Percentiles rank a stretch among this genome's conserved stretches.
Conservation (phyloP, 2,888 invertebrate species). For the Ramazzottius varieornatus region DNA sequence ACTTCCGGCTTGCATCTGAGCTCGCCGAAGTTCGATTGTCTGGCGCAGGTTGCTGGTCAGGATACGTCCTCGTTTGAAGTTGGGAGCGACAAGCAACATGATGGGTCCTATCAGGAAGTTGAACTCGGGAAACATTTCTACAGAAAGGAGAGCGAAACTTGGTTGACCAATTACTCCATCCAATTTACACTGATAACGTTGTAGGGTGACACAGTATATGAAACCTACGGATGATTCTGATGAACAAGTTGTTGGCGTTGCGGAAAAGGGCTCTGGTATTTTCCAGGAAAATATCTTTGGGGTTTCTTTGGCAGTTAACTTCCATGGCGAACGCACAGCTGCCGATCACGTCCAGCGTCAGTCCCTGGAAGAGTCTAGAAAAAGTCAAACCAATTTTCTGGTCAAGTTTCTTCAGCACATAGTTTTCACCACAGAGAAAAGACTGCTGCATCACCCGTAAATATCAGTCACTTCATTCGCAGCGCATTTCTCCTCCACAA, state of each 20-base stretch:
- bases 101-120: neutral
- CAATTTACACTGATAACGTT: too few relatives aligned
- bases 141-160: neutral
- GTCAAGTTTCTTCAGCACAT: too few relatives aligned
- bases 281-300: neutral
- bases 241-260: neutral
- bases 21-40: neutral
- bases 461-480: neutral
- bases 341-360: neutral
- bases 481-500: neutral
- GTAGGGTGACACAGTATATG: neutral
- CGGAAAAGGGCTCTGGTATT: neutral
- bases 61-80: neutral
- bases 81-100: neutral
- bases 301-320: neutral
- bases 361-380: neutral
- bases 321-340: neutral
- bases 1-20: neutral
- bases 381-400: neutral
- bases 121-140: neutral
- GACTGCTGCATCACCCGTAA: neutral
- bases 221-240: neutral
- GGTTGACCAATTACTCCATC: neutral
- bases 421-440: too few relatives aligned
- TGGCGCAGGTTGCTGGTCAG: neutral